Conservation (phyloP, 92 coral and sea anemone species). For the Epizoanthus illoricatus region DNA sequence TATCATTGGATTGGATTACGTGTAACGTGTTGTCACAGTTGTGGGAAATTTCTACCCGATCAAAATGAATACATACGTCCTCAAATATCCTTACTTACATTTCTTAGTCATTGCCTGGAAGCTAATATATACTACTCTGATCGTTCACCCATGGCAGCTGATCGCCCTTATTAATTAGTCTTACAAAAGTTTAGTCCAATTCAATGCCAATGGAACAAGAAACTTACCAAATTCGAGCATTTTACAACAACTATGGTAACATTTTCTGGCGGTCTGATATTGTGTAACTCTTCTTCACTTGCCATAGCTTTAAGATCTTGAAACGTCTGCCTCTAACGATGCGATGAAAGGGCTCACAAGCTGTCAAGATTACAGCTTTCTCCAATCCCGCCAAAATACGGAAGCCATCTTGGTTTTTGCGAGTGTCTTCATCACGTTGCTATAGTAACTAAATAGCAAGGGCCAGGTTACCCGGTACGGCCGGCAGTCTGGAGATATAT, state of each 20-base stretch:
- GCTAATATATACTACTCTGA: no score
- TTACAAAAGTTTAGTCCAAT: no score
- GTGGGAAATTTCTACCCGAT: no score
- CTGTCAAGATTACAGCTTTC: constrained; percentile 1
- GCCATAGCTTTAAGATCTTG: constrained; percentile 54
- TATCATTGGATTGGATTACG: no score
- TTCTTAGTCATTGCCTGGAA: no score
- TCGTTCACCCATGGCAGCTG: no score
- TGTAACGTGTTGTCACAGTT: no score
- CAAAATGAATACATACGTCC: no score
- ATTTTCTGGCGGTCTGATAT: constrained; percentile 78
- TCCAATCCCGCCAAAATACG: background rate
- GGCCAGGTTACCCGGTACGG: no score
- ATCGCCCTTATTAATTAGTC: no score
- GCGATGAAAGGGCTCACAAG: background rate
- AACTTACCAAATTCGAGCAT: constrained; percentile 87
- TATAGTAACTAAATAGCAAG: constrained; percentile 15
- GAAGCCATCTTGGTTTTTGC: constrained; percentile 33
- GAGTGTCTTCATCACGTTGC: constrained; percentile 11
- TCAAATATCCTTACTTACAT: no score
- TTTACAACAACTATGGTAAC: constrained; percentile 69
- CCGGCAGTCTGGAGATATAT: no score
- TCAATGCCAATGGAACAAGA: background rate
- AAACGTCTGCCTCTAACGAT: background rate
- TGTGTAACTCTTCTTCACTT: constrained; percentile 64